A percentile compares a stretch with the other conserved stretches of the same genome.
These are phyloP conservation scores for Premnoplex brunnescens DNA, from an alignment of 2,797 vertebrate species.

Conservation along the genomic window DNA sequence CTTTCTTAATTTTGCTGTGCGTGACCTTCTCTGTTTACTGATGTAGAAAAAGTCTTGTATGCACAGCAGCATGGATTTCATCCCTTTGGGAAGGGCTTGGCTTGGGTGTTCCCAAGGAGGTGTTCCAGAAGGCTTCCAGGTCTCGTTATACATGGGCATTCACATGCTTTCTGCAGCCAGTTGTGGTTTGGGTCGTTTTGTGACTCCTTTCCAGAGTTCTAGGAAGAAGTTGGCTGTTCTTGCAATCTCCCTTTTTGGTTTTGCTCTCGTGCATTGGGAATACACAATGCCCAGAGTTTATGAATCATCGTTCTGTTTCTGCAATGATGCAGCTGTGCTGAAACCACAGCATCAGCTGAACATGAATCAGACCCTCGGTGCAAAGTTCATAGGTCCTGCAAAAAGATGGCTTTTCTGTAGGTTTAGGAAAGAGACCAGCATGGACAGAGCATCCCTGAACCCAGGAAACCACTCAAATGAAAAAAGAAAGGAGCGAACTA, in stretches of 20 bases:
- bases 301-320: neutral
- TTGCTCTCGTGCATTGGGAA: neutral
- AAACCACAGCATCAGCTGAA: neutral
- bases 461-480: neutral
- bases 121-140: neutral
- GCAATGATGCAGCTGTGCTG: neutral
- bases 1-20: neutral
- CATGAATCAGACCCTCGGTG: neutral
- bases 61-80: neutral
- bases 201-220: neutral
- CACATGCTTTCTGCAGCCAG: neutral
- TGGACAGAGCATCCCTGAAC: neutral
- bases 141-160: neutral
- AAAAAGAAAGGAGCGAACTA: neutral
- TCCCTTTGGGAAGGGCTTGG: neutral
- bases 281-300: neutral
- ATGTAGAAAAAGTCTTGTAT: accelerated
- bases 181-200: neutral
- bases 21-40: neutral
- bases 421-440: neutral
- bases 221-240: neutral
- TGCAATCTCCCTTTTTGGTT: neutral
- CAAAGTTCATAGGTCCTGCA: neutral
- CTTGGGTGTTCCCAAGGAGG: neutral
- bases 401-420: neutral